Base-by-base conservation (phyloP, 2,797 vertebrate genomes). In the Cercopithecus hamlyni region DNA sequence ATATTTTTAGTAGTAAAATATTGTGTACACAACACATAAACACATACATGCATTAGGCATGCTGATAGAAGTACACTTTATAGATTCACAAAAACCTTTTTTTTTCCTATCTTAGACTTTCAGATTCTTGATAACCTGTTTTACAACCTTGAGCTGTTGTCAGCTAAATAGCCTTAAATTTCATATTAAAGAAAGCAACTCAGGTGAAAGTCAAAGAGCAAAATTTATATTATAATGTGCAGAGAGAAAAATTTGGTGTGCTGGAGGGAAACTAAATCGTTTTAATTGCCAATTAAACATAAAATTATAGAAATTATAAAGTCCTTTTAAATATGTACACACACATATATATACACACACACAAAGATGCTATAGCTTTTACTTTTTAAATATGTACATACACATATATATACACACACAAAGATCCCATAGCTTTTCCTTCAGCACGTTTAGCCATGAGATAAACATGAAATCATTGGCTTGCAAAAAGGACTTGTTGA, bases 321-420 rank as follows among this genome's bases (percentile, higher is more conserved):
- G 61, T 33, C 15, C 15, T 67, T 67, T 67, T 67, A 67, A 67
- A n/a, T 17, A 67, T n/a, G 61, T n/a, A n/a, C 61, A 64, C 14
- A 33, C 7, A 7, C 0, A 7, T 1, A 33, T 7, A 33, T 15
- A n/a, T 1, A 64, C 0, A 61, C 26, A 58, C 57, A 58, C 57
- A 58, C 57, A 64, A 64, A 33, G 30, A 67, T 67, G 3, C 15
- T 67, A 67, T 4, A 67, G 33, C 61, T 67, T 67, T n/a, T n/a
- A 19, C 61, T 67, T 61, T 48, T 48, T 15, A 48, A 48, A 48
- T 48, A 48, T 48, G 48, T 48, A 55, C 55, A 58, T 1, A 57
- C 57, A 58, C 24, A 58, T 5, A 58, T 26, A 48, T 48, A 48
- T 1, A 48, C 20, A 57, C 55, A 26, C 55, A 57, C 55, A 61